phyloP scores from a whole-genome alignment of 2,113 vertebrate species.

The Sorex fumeus region DNA sequence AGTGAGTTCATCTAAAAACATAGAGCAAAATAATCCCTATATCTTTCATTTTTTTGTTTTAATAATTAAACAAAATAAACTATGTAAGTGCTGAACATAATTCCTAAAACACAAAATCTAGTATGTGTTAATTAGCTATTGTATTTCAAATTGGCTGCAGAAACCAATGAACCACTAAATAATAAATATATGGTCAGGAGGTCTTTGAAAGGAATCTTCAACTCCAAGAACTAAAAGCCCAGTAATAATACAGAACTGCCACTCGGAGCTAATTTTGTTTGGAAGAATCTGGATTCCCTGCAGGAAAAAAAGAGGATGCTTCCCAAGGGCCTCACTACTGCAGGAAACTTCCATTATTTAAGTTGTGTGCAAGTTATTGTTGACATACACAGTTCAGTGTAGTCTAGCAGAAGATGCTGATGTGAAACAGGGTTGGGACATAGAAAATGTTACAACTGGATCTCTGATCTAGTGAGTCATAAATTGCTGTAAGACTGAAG shows the following conservation, averaged over 20 bases:
- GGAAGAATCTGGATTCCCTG: conserved; percentile 48
- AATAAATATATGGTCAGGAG: conserved; percentile 12
- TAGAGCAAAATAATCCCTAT: conserved; percentile 28
- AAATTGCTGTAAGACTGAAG: neutral
- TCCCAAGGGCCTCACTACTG: neutral
- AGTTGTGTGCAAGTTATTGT: neutral
- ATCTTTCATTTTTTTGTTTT: neutral
- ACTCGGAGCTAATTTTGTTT: conserved; percentile 44
- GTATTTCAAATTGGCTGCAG: conserved; percentile 44
- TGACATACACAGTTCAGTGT: neutral
- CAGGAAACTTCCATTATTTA: conserved; percentile 21
- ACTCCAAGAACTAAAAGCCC: conserved; percentile 56
- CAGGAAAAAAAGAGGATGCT: conserved; percentile 8
- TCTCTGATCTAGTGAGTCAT: neutral
- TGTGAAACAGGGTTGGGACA: neutral
- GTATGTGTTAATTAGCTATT: neutral
- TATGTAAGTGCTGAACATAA: conserved; percentile 10
- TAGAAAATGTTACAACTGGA: neutral
- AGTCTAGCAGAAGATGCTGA: neutral
- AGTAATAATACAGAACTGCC: conserved; percentile 22
- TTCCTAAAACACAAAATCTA: neutral
- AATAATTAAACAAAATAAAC: conserved; percentile 48
- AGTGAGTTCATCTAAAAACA: conserved; percentile 8
- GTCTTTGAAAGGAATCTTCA: conserved; percentile 53
- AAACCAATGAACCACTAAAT: conserved; percentile 32